phyloP scores from a whole-genome alignment of 2,113 vertebrate species.

The Chaetodon auriga region DNA sequence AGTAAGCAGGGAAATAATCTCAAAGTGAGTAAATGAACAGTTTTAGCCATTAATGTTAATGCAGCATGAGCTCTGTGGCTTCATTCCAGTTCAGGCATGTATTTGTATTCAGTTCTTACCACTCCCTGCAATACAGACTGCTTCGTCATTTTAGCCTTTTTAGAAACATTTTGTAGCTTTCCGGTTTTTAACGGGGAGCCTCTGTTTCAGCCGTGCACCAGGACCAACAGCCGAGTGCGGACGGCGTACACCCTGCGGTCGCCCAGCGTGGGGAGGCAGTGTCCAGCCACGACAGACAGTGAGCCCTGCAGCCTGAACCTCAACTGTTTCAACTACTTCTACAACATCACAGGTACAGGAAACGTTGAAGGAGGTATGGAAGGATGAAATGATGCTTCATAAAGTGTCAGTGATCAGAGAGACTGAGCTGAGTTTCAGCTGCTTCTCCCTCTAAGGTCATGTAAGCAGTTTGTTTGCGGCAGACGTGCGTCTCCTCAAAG shows the following conservation, averaged over 20 bases:
- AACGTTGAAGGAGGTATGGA: no score
- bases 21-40: slow-evolving; percentile 19
- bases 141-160: not conserved
- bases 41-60: slow-evolving; percentile 23
- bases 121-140: not conserved
- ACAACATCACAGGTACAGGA: slow-evolving; percentile 94
- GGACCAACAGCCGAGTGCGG: slow-evolving; percentile 86
- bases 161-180: not conserved
- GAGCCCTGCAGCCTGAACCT: slow-evolving; percentile 92
- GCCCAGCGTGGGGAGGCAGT: slow-evolving; percentile 88
- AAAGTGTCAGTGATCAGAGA: not conserved
- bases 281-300: slow-evolving; percentile 86
- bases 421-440: not conserved
- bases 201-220: slow-evolving; percentile 90
- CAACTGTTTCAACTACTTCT: slow-evolving; percentile 97
- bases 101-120: slow-evolving; percentile 1
- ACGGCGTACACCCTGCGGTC: slow-evolving; percentile 88
- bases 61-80: not conserved
- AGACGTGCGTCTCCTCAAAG: not conserved
- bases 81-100: slow-evolving; percentile 15
- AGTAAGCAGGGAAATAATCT: slow-evolving; percentile 22
- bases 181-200: slow-evolving; percentile 19
- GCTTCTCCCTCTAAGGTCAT: not conserved
- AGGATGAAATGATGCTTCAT: not conserved
- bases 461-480: not conserved